A percentile compares a stretch with the other conserved stretches of the same genome.
Evolutionary conservation across 1,140 invertebrate genomes (phyloP).

Genomic region (Cyphomyrmex costatus): DNA sequence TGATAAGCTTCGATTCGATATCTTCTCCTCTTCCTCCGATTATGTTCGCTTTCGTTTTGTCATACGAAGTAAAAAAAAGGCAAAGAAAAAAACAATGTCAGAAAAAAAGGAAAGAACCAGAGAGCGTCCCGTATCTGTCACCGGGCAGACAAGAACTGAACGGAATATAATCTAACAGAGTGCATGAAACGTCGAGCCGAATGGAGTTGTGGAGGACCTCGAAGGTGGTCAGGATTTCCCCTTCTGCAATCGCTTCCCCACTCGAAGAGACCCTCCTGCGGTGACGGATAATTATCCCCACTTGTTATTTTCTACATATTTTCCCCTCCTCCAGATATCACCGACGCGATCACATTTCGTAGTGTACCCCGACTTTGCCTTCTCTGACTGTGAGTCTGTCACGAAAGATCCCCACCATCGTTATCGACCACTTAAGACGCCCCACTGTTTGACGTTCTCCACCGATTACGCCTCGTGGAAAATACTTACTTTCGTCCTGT

Average conservation of each 20-base stretch:
- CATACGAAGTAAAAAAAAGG: neutral
- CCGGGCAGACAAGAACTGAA: constrained; percentile 79
- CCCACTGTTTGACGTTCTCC: constrained; percentile 39
- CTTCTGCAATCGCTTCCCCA: constrained; percentile 65
- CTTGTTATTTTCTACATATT: constrained; percentile 24
- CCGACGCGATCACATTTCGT: constrained; percentile 21
- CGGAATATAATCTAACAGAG: constrained; percentile 71
- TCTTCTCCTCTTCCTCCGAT: neutral
- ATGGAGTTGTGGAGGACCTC: constrained; percentile 74
- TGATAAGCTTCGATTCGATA: constrained; percentile 10
- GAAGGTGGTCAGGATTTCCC: constrained; percentile 80
- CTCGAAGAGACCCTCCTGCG: constrained; percentile 20
- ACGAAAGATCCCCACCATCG: constrained; percentile 25
- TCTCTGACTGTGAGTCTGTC: constrained; percentile 12
- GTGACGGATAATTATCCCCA: constrained; percentile 47
- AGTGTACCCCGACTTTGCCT: neutral
- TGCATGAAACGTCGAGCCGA: constrained; percentile 71
- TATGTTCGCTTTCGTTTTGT: neutral
- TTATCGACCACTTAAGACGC: constrained; percentile 42
- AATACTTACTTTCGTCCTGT: constrained; percentile 22
- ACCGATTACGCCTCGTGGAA: constrained; percentile 5
- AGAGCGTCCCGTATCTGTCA: constrained; percentile 77
- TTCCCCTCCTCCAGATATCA: constrained; percentile 41
- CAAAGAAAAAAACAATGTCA: neutral
- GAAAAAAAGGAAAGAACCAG: constrained; percentile 35